Conservation (phyloP, 2,888 invertebrate genomes). For the Epinotia demarniana region DNA sequence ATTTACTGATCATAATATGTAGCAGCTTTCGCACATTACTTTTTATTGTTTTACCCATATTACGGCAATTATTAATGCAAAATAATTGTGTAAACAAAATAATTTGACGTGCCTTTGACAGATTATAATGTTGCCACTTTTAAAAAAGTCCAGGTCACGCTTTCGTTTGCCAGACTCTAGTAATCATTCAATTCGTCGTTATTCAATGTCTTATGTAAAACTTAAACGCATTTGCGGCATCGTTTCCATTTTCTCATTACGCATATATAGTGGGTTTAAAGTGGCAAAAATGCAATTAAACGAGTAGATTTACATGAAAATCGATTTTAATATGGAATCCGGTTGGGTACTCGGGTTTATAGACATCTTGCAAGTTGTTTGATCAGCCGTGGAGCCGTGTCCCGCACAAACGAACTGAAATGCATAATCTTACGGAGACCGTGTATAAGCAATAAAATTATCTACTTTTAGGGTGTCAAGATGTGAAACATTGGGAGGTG, state of each 20-base stretch:
- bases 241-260: neutral
- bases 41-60: no score
- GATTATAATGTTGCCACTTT: no score
- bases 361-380: conserved; percentile 5
- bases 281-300: conserved; percentile 4
- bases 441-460: conserved; percentile 6
- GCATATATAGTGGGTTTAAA: neutral
- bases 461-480: neutral
- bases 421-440: conserved; percentile 1
- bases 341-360: conserved; percentile 8
- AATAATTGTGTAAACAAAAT: no score
- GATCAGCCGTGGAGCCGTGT: conserved; percentile 3
- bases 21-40: no score
- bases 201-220: no score
- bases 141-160: no score
- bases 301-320: neutral
- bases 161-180: no score
- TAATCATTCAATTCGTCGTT: no score
- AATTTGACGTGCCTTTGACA: no score
- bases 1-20: no score
- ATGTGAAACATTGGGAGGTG: no score
- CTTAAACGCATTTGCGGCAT: neutral
- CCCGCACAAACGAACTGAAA: neutral
- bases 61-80: no score
- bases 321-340: conserved; percentile 3